phyloP scores from a whole-genome alignment of 2,888 invertebrate genomes.

The Monopis laevigella region DNA sequence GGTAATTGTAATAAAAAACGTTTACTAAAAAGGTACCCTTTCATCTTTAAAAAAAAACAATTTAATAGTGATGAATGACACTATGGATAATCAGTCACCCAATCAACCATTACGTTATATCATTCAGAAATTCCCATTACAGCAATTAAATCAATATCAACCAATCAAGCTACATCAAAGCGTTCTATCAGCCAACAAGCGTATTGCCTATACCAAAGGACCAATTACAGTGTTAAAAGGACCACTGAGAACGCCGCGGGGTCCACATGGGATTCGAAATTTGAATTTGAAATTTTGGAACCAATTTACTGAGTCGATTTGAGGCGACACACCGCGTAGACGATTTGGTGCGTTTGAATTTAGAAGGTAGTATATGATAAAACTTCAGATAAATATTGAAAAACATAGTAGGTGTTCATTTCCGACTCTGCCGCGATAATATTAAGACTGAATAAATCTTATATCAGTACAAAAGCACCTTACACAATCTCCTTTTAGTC shows the following conservation, averaged over 20 bases:
- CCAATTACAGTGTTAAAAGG: constrained; percentile 58
- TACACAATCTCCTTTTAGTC: too few relatives aligned
- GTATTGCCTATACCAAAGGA: constrained; percentile 35
- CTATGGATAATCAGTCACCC: too few relatives aligned
- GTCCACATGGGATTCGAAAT: constrained; percentile 48
- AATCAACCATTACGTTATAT: too few relatives aligned
- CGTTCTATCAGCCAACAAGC: constrained; percentile 29
- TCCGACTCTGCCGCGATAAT: too few relatives aligned
- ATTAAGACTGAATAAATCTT: too few relatives aligned
- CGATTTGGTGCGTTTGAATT: constrained; percentile 28
- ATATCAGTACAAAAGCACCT: too few relatives aligned
- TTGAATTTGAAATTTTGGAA: constrained; percentile 63
- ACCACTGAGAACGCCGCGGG: constrained; percentile 35
- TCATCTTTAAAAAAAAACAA: too few relatives aligned
- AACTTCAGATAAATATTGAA: constrained; percentile 25
- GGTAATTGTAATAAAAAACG: too few relatives aligned
- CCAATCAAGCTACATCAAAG: constrained; percentile 58
- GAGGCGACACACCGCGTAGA: constrained; percentile 37
- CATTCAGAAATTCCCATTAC: background rate
- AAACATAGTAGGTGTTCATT: too few relatives aligned
- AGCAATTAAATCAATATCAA: constrained; percentile 20
- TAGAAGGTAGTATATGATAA: constrained; percentile 32
- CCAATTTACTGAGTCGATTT: constrained; percentile 58
- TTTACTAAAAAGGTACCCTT: too few relatives aligned
- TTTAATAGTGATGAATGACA: too few relatives aligned